Conservation (phyloP, 2,113 vertebrate species). For the Pomatostomus ruficeps region DNA sequence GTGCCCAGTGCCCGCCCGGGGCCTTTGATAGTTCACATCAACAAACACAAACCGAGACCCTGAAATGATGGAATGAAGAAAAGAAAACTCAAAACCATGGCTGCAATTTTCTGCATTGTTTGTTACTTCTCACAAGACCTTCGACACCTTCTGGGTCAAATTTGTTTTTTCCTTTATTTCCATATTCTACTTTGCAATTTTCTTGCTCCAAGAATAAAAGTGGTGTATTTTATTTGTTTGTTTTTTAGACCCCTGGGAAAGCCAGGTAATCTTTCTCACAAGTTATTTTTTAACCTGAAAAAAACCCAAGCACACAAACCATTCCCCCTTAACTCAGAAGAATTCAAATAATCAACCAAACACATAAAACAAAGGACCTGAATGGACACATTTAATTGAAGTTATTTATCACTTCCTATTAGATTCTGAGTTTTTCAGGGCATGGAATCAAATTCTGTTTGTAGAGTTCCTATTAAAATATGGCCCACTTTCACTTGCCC, state of each 20-base stretch:
- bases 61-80: background rate
- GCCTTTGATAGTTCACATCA: background rate
- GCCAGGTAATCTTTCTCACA: background rate
- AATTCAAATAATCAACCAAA: background rate
- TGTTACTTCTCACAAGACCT: background rate
- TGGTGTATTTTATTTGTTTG: fast-evolving
- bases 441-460: background rate
- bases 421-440: background rate
- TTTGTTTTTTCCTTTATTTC: background rate
- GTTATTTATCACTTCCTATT: background rate
- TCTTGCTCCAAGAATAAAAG: background rate
- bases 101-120: background rate
- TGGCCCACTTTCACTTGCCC: background rate
- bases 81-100: background rate
- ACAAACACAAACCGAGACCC: background rate
- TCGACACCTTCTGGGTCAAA: background rate
- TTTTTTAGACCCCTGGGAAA: background rate
- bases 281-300: background rate
- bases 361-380: background rate
- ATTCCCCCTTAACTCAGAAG: background rate
- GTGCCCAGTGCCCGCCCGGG: fast-evolving
- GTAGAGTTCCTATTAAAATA: background rate
- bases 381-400: background rate
- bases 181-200: background rate
- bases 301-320: background rate